Evolutionary conservation across 2,888 invertebrate genomes (phyloP).

Genomic region (Chironomus riparius): DNA sequence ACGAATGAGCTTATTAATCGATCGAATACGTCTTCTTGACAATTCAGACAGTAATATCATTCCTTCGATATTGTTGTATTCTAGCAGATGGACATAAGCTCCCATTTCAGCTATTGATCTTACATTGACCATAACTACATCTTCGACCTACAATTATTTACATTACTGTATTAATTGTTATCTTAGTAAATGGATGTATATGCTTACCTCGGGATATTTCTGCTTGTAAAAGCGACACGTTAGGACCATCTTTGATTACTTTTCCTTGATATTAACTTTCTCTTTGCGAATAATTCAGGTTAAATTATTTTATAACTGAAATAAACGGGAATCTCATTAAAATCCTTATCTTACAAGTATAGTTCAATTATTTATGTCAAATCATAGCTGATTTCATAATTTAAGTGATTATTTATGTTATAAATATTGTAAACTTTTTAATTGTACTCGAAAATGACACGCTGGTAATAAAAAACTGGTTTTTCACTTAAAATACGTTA

Average conservation of each 20-base stretch:
- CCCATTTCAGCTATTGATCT: slow-evolving; percentile 99
- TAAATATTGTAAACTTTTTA: too few relatives aligned
- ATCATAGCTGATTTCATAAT: too few relatives aligned
- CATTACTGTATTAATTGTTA: not conserved
- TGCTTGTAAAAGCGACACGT: slow-evolving; percentile 96
- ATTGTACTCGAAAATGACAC: not conserved
- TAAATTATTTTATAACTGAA: not conserved
- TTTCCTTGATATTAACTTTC: not conserved
- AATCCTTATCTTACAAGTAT: not conserved
- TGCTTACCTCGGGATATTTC: slow-evolving; percentile 74
- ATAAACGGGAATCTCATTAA: not conserved
- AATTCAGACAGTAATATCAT: slow-evolving; percentile 98
- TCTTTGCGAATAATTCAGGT: slow-evolving; percentile 9
- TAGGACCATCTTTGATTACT: slow-evolving; percentile 61
- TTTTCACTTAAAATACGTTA: not conserved
- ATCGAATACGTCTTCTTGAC: slow-evolving; percentile 95
- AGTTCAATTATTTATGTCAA: too few relatives aligned
- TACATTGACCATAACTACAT: slow-evolving; percentile 99
- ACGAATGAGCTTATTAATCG: slow-evolving; percentile 97
- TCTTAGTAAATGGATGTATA: too few relatives aligned
- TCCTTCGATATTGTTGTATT: slow-evolving; percentile 98
- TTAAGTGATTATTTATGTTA: too few relatives aligned
- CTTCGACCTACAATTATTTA: slow-evolving; percentile 56
- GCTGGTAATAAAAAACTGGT: not conserved
- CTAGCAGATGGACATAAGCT: slow-evolving; percentile 93